These are phyloP conservation scores for Podabrus alpinus DNA, from an alignment of 2,888 invertebrate genomes.

Conservation along the genomic window DNA sequence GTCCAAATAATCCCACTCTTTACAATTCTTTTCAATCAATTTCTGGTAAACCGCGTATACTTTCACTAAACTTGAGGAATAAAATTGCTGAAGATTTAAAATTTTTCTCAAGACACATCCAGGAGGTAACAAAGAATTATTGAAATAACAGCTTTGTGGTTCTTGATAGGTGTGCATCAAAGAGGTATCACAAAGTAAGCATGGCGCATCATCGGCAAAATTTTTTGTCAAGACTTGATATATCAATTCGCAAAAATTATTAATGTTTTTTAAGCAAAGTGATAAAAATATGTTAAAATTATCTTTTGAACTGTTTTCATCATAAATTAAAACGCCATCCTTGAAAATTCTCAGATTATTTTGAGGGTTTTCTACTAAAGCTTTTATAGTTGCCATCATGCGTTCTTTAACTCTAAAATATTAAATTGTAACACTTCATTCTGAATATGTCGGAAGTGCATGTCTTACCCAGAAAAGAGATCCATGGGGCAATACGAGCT, in stretches of 20 bases:
- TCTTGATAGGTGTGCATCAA: background rate
- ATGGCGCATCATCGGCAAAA: slow-evolving; percentile 4
- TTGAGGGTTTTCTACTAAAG: slow-evolving; percentile 69
- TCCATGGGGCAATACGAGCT: slow-evolving; percentile 79
- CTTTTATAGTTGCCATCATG: slow-evolving; percentile 66
- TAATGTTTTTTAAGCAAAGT: slow-evolving; percentile 4
- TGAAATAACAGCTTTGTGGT: slow-evolving; percentile 36
- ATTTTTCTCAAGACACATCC: slow-evolving; percentile 66
- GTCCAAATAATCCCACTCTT: slow-evolving; percentile 43
- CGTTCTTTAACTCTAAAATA: slow-evolving; percentile 54
- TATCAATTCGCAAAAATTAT: slow-evolving; percentile 47
- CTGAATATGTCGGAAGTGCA: background rate
- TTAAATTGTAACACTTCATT: background rate
- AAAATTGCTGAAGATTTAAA: slow-evolving; percentile 63
- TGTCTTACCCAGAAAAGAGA: slow-evolving; percentile 73
- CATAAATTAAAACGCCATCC: slow-evolving; percentile 64
- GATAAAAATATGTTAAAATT: slow-evolving; percentile 57
- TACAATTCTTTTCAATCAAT: slow-evolving; percentile 34
- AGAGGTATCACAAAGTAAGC: slow-evolving; percentile 9
- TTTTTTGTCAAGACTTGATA: slow-evolving; percentile 41
- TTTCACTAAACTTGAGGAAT: slow-evolving; percentile 48
- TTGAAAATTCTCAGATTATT: slow-evolving; percentile 76
- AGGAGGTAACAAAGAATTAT: slow-evolving; percentile 50
- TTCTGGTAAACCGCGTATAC: slow-evolving; percentile 38
- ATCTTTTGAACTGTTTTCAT: slow-evolving; percentile 52